Conservation (phyloP, 2,888 invertebrate species). For the Drosophila pseudotakahashii region DNA sequence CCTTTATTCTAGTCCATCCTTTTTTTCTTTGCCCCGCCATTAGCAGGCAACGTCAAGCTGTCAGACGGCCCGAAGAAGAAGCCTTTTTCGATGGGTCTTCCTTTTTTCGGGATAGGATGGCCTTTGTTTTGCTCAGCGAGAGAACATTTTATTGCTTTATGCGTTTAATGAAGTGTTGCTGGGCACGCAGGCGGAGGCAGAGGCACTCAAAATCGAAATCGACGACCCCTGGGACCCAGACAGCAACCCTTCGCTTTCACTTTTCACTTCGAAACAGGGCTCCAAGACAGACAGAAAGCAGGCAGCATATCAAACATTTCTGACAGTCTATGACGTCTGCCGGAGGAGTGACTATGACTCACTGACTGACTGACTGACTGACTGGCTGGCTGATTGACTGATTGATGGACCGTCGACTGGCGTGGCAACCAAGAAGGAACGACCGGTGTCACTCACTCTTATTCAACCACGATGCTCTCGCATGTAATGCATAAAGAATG, state of each 20-base stretch:
- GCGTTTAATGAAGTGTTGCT: slow-evolving; percentile 79
- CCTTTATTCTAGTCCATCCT: not conserved
- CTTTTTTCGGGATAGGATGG: slow-evolving; percentile 3
- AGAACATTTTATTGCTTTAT: slow-evolving; percentile 76
- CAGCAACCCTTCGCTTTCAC: slow-evolving; percentile 73
- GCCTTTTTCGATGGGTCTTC: slow-evolving; percentile 29
- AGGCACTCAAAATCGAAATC: slow-evolving; percentile 1
- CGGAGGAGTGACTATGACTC: slow-evolving; percentile 34
- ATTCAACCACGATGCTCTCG: slow-evolving; percentile 25
- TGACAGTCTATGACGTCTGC: slow-evolving; percentile 58
- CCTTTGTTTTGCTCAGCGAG: slow-evolving; percentile 63
- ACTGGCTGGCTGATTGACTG: slow-evolving; percentile 49
- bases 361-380: slow-evolving; percentile 52
- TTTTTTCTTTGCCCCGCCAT: slow-evolving; percentile 45
- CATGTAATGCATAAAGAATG: slow-evolving; percentile 79
- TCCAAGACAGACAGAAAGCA: slow-evolving; percentile 26
- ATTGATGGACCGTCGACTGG: slow-evolving; percentile 39
- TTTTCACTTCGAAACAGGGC: slow-evolving; percentile 36
- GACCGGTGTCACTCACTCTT: slow-evolving; percentile 11
- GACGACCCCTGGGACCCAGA: slow-evolving; percentile 23
- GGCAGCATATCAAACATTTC: slow-evolving; percentile 71
- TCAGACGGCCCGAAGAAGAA: slow-evolving; percentile 54
- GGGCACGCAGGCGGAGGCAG: not conserved
- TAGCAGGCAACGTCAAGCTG: slow-evolving; percentile 72
- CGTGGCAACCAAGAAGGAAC: not conserved